Conservation (phyloP, 2,113 vertebrate genomes). For the Sitta europaea region DNA sequence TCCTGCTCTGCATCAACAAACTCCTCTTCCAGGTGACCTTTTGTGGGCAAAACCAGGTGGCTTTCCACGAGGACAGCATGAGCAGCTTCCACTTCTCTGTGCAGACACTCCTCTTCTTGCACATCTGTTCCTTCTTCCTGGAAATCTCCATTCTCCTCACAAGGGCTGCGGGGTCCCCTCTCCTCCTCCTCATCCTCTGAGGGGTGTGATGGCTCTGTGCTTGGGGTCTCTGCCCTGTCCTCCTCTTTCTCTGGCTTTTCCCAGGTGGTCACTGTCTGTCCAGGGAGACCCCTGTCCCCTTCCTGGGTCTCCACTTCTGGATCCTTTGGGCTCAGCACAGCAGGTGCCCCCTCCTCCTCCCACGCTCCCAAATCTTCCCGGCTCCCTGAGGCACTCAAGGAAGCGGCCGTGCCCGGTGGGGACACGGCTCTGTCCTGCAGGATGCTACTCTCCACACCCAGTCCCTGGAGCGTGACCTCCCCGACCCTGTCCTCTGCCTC, state of each 20-base stretch:
- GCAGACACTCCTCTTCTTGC: neutral
- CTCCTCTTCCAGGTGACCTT: neutral
- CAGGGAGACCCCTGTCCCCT: neutral
- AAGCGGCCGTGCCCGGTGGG: accelerated
- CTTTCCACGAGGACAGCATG: neutral
- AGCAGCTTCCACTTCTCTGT: neutral
- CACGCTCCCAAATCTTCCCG: neutral
- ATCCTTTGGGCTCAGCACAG: neutral
- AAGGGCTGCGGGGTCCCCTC: neutral
- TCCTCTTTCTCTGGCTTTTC: neutral
- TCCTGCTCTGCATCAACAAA: neutral
- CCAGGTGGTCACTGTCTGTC: accelerated
- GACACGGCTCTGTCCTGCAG: accelerated
- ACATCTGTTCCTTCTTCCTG: neutral
- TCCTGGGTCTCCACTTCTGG: neutral
- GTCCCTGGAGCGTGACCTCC: neutral
- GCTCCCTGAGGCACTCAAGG: neutral
- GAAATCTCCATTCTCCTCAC: neutral
- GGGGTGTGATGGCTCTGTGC: neutral
- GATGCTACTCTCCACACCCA: neutral
- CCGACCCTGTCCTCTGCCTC: neutral
- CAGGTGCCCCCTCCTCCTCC: neutral
- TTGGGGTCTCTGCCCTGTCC: neutral
- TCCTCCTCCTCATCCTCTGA: neutral
- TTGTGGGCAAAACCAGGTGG: neutral